Base-by-base conservation (phyloP, 1,140 invertebrate genomes). In the Araneus ventricosus region DNA sequence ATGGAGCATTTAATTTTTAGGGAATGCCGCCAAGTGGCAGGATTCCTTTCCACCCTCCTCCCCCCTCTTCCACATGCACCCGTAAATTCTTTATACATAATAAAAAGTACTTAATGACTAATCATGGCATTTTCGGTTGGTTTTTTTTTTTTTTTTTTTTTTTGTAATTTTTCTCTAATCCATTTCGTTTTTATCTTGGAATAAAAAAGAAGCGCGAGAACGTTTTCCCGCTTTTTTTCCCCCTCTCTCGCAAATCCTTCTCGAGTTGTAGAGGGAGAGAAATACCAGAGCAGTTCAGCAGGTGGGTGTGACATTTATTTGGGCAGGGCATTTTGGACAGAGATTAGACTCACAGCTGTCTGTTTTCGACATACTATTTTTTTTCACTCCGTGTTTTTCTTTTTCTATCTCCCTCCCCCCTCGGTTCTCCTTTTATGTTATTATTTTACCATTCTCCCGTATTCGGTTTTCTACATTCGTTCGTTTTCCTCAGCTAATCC, bases 301-400 rank as follows among this genome's bases (percentile, higher is more conserved):
- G 85, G 85, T 87, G 85, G 85, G 85, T 87, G 85, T 87, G 85
- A 87, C 85, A 87, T 87, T 87, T 87, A 87, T 87, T 59, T 87
- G 57, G 59, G 85, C 85, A 87, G 52, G 57, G 85, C 57, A 61
- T 52, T 61, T 87, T 45, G 82, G 14, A 20, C 39, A 45, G 84
- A 61, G 45, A 86, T 87, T 61, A 87, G 52, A 87, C 52, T 14
- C 39, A 87, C 85, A 87, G 85, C 85, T 87, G 85, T 87, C 41
- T 37, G 37, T 87, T 87, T 87, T 87, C 85, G 57, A 87, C 52
- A 87, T 27, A 27, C 30, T 30, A 27, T 34, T 59, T 41, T 39
- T 57, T 57, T 30, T 10, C 39, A 5, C 45, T 39, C 17, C 24
- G 0, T 45, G 80, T 87, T 63, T 87, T 87, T 2, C 8, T 24